Conservation (phyloP, 2,797 vertebrate species). For the Odontamblyopus rebecca region DNA sequence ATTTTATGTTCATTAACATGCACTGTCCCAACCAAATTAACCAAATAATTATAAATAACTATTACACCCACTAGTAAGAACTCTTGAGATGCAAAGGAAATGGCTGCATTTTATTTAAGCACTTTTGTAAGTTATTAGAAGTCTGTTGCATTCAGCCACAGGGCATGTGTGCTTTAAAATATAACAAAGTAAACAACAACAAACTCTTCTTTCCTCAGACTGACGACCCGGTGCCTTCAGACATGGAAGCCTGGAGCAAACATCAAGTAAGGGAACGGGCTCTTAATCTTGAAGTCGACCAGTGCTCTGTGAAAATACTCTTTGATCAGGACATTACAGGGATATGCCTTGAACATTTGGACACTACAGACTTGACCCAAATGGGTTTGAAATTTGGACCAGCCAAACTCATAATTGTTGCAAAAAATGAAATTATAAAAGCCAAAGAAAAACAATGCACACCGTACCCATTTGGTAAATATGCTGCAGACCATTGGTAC, state of each 20-base stretch:
- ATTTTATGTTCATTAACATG: no score
- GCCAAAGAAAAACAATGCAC: constrained; percentile 46
- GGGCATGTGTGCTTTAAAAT: no score
- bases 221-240: constrained; percentile 28
- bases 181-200: no score
- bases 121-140: no score
- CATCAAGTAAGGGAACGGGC: constrained; percentile 63
- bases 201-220: constrained; percentile 22
- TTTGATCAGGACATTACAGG: constrained; percentile 55
- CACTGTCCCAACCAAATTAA: no score
- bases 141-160: no score
- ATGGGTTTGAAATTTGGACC: constrained; percentile 54
- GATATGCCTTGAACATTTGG: constrained; percentile 50
- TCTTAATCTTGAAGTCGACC: constrained; percentile 39
- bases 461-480: constrained; percentile 69
- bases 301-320: constrained; percentile 43
- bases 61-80: no score
- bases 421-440: constrained; percentile 47
- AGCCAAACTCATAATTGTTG: constrained; percentile 53
- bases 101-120: no score
- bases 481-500: constrained; percentile 58
- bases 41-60: no score
- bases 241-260: constrained; percentile 63
- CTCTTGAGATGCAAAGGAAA: no score
- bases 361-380: constrained; percentile 17